Evolutionary conservation across 2,888 invertebrate species (phyloP).

Genomic region (Allygus modestus): DNA sequence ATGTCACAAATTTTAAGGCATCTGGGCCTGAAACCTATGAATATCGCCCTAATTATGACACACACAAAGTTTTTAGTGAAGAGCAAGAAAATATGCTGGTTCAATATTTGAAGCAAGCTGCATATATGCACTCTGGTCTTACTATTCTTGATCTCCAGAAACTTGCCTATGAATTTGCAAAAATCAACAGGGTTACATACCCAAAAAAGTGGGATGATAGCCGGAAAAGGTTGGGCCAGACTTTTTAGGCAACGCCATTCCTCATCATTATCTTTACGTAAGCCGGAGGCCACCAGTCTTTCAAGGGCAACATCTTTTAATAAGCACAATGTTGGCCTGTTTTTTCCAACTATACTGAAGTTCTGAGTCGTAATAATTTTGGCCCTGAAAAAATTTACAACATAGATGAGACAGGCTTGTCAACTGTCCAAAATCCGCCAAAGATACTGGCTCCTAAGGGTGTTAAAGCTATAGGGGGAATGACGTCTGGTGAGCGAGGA

Average conservation of each 20-base stretch:
- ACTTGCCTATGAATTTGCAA: constrained; percentile 67
- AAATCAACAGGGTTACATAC: constrained; percentile 63
- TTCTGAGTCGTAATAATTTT: constrained; percentile 51
- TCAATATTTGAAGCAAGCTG: constrained; percentile 64
- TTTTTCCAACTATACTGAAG: constrained; percentile 54
- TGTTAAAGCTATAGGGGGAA: constrained; percentile 73
- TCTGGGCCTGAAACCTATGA: constrained; percentile 27
- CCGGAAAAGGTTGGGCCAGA: constrained; percentile 66
- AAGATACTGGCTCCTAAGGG: constrained; percentile 73
- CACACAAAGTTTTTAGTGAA: constrained; percentile 57
- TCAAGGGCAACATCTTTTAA: constrained; percentile 63
- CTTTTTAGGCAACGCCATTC: constrained; percentile 64
- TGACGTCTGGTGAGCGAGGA: constrained; percentile 73
- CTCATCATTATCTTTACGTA: constrained; percentile 58
- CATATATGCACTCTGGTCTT: constrained; percentile 64
- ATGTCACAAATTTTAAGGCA: constrained; percentile 56
- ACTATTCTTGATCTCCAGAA: constrained; percentile 63
- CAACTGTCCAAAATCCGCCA: constrained; percentile 73
- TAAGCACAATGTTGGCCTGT: constrained; percentile 57
- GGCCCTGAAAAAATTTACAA: constrained; percentile 71
- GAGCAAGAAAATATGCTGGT: constrained; percentile 56
- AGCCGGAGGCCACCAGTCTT: constrained; percentile 64
- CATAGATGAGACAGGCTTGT: constrained; percentile 73
- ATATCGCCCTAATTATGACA: constrained; percentile 47
- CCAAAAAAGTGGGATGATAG: constrained; percentile 65